These are phyloP conservation scores for Lemur catta DNA, from an alignment of 2,797 vertebrate species.

Conservation along the genomic window DNA sequence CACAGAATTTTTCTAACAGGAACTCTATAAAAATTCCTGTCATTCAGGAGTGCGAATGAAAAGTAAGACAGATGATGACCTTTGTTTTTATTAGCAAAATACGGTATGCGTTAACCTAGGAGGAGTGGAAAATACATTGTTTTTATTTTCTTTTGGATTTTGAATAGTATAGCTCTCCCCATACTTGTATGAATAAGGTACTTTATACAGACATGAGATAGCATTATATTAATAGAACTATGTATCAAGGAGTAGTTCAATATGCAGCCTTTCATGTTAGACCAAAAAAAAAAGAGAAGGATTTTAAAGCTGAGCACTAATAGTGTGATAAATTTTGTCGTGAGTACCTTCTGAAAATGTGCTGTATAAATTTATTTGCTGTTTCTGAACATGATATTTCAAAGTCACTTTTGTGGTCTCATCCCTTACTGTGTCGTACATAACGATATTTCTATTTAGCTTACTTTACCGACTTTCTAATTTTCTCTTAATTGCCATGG, in stretches of 20 bases:
- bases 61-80: constrained; percentile 7
- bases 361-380: neutral
- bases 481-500: neutral
- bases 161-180: neutral
- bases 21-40: neutral
- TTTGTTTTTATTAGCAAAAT: constrained; percentile 42
- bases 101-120: neutral
- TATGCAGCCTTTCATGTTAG: neutral
- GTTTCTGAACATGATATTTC: constrained; percentile 2
- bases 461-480: neutral
- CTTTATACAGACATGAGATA: neutral
- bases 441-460: neutral
- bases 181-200: neutral
- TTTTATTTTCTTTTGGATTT: constrained; percentile 29
- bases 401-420: neutral
- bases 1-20: neutral
- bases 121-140: neutral
- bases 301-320: neutral
- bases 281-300: neutral
- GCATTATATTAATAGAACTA: neutral
- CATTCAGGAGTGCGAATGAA: constrained; percentile 6
- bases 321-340: neutral
- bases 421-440: neutral
- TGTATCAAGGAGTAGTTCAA: neutral
- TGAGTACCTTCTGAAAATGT: neutral